phyloP scores from a whole-genome alignment of 2,888 invertebrate species.

The Volucella bombylans region DNA sequence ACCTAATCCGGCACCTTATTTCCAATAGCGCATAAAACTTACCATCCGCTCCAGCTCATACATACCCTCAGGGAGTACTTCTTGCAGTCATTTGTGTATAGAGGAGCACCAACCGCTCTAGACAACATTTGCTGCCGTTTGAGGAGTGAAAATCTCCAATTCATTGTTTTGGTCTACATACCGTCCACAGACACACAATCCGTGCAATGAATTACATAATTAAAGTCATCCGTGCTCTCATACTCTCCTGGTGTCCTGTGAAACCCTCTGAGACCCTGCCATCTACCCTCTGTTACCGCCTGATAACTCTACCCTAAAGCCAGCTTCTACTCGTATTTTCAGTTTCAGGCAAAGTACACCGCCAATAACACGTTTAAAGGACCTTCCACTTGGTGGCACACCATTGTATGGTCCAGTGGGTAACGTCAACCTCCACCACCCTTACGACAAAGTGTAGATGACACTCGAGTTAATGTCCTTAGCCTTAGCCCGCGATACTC shows the following conservation, averaged over 20 bases:
- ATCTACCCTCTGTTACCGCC: no score
- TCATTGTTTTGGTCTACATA: conserved; percentile 70
- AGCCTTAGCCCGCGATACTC: conserved; percentile 65
- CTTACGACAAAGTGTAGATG: conserved; percentile 63
- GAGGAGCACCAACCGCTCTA: conserved; percentile 12
- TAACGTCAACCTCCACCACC: conserved; percentile 25
- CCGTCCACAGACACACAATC: conserved; percentile 72
- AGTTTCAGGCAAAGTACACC: conserved; percentile 53
- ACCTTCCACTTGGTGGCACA: conserved; percentile 72
- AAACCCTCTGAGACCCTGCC: no score
- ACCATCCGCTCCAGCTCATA: conserved; percentile 13
- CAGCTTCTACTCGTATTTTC: no score
- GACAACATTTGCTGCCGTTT: conserved; percentile 24
- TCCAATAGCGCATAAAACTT: conserved; percentile 69
- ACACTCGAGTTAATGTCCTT: conserved; percentile 72
- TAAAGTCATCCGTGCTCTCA: conserved; percentile 51
- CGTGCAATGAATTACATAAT: conserved; percentile 73
- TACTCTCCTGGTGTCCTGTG: neutral
- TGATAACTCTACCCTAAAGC: no score
- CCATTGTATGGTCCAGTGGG: conserved; percentile 66
- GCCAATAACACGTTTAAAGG: conserved; percentile 72
- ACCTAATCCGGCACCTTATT: conserved; percentile 72
- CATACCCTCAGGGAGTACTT: conserved; percentile 40
- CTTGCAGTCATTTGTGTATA: conserved; percentile 54
- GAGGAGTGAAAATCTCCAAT: conserved; percentile 69